Evolutionary conservation across 2,113 vertebrate genomes (phyloP), one percentile per base, ranked within the genome.

Genomic region (Tychaedon coryphoeus): DNA sequence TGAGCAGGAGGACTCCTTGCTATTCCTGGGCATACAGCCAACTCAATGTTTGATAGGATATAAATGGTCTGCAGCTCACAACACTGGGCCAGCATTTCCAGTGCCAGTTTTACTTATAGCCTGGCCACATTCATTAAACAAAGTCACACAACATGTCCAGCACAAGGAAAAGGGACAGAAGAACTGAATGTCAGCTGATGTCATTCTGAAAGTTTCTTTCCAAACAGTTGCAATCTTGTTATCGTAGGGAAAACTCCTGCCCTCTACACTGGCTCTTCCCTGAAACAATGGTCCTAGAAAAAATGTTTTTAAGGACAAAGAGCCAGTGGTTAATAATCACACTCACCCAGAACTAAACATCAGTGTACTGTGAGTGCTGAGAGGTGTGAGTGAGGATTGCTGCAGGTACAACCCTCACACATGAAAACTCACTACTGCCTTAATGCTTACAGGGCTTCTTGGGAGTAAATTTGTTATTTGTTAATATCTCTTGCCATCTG

Each of bases 11-110:
- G 38, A 10, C 22, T 91, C 51, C 64, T 86, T 71, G 56, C 45
- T 77, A 81, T 84, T 92, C 80, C 89, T 58, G 91, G 96, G 93
- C 94, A 84, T 8, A 12, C 18, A 79, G 88, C 90, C 88, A 94
- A 72, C 61, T 69, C 95, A 65, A 12, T 24, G 78, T 83, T 88
- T 86, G 71, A 90, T 66, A 76, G 90, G 62, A 94, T 50, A 94
- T 54, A 83, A 93, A 88, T 77, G 88, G 72, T 66, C 66, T 53
- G 54, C 33, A 73, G 74, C 67, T 82, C 54, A 69, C 50, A 92
- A 82, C 71, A 43, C 58, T 26, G 42, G 85, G 42, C 62, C 83
- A 83, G 28, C 20, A 50, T 43, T 88, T 70, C 94, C 78, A 92
- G 50, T 66, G 78, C 78, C 60, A 66, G 50, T 50, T 94, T 94